Evolutionary conservation across 2,797 vertebrate genomes (phyloP).

Genomic region (Cottoperca gobio): DNA sequence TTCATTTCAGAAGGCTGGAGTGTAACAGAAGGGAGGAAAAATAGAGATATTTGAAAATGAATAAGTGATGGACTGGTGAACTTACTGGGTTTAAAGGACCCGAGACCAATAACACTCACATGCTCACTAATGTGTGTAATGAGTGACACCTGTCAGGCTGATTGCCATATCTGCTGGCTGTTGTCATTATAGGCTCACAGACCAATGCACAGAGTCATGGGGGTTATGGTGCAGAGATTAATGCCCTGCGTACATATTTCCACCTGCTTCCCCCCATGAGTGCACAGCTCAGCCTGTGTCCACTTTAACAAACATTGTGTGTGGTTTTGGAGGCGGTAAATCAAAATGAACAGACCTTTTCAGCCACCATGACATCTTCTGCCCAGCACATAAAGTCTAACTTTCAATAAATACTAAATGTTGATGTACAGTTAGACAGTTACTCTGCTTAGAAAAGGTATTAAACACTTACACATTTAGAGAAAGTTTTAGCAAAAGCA

Average conservation of each 20-base stretch:
- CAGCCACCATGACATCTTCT: constrained; percentile 1
- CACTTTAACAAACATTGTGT: neutral
- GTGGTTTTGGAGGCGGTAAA: neutral
- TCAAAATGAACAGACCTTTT: constrained; percentile 11
- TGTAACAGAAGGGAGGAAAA: neutral
- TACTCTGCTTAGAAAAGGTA: neutral
- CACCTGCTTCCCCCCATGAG: neutral
- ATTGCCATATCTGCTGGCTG: constrained; percentile 46
- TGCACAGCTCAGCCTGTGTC: neutral
- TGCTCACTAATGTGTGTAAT: constrained; percentile 2
- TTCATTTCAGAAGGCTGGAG: constrained; percentile 33
- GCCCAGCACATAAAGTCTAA: neutral
- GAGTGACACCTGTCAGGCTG: constrained; percentile 56
- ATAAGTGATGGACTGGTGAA: constrained; percentile 54
- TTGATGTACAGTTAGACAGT: neutral
- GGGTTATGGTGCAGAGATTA: neutral
- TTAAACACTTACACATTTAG: neutral
- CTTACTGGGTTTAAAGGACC: constrained; percentile 42
- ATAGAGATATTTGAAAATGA: constrained; percentile 54
- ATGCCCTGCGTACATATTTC: neutral
- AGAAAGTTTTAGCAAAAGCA: too few species aligned
- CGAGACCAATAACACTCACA: neutral
- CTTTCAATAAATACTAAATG: constrained; percentile 4
- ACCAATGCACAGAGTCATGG: constrained; percentile 15
- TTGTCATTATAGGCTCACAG: constrained; percentile 21